Percentiles rank a stretch among this genome's conserved stretches.
phyloP scores from a whole-genome alignment of 2,888 invertebrate species.

The Ectemnius cavifrons region DNA sequence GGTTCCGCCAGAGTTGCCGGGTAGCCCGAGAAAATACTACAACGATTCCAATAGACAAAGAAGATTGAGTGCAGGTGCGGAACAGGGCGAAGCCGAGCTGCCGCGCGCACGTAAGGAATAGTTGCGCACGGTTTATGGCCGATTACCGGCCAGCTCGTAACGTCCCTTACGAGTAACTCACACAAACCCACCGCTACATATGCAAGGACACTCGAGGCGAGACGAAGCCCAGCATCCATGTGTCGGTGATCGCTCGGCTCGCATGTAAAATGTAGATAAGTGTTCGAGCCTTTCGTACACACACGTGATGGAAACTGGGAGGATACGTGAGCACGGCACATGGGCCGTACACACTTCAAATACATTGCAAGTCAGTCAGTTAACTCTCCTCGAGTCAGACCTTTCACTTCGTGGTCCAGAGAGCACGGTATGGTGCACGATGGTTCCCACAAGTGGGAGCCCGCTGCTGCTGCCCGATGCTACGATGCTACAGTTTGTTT shows the following conservation, averaged over 20 bases:
- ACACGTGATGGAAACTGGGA: constrained; percentile 26
- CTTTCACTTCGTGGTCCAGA: constrained; percentile 78
- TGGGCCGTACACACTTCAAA: constrained; percentile 57
- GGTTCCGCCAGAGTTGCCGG: constrained; percentile 24
- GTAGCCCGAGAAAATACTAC: constrained; percentile 44
- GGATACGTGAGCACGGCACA: constrained; percentile 59
- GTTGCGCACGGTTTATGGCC: constrained; percentile 60
- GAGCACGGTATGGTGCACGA: constrained; percentile 74
- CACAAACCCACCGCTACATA: constrained; percentile 47
- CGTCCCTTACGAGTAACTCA: constrained; percentile 38
- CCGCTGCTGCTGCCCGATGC: constrained; percentile 46
- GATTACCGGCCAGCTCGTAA: constrained; percentile 62
- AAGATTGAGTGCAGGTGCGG: constrained; percentile 74
- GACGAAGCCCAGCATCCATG: background rate
- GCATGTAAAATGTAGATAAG: no score
- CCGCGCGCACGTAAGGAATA: constrained; percentile 48
- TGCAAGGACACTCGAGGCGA: constrained; percentile 13
- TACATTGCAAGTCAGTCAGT: constrained; percentile 67
- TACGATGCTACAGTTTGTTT: constrained; percentile 69
- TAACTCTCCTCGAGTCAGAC: constrained; percentile 67
- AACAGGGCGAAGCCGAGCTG: constrained; percentile 33
- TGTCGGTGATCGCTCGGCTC: background rate
- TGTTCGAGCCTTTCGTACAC: no score
- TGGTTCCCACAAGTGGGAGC: constrained; percentile 75
- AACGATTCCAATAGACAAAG: constrained; percentile 72